Evolutionary conservation across 2,888 invertebrate species (phyloP), one percentile per base, ranked within the genome.

Genomic region (Coremacera marginata): DNA sequence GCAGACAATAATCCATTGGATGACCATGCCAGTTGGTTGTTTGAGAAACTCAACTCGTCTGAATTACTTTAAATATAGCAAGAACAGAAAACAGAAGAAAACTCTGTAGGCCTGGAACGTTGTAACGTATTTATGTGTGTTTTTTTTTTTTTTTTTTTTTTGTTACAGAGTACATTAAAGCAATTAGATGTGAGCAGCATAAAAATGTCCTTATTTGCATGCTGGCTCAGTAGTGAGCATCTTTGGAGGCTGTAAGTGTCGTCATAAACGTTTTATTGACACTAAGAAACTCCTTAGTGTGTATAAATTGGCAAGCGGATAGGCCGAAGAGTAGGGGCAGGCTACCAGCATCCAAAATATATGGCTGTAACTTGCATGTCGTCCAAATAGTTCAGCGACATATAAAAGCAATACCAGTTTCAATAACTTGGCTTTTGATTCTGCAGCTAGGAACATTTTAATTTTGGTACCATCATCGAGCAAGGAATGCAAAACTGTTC

Each of bases 151-250:
- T n/a, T 31, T 16, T 8, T 31, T 31, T 11, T 31, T 14, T n/a
- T 31, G 2, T 8, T 16, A n/a, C 62, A n/a, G 31, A 27, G 63
- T 63, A 60, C 14, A 31, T 72, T 11, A n/a, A 27, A 60, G 67
- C 74, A 67, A 67, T 67, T 67, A 68, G 22, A 67, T 68, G 73
- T 74, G 75, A 68, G 68, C 68, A 37, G 68, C 51, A 74, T 74
- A 22, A 55, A 67, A 51, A 74, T 31, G 51, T 9, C 55, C 65
- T 25, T 22, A 74, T 65, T 74, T 72, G 44, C 51, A 72, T 71
- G 19, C 27, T 14, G 44, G 34, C 14, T 25, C 19, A 22, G 57
- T 2, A 27, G 57, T 22, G 11, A 27, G 25, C 57, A 14, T 60
- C 25, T 60, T n/a, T 34, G 27, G 34, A n/a, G 19, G 68, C 68